Percentiles rank a stretch among this genome's conserved stretches.
Conservation (phyloP, 2,888 invertebrate species). For the Cryptocephalus primarius region DNA sequence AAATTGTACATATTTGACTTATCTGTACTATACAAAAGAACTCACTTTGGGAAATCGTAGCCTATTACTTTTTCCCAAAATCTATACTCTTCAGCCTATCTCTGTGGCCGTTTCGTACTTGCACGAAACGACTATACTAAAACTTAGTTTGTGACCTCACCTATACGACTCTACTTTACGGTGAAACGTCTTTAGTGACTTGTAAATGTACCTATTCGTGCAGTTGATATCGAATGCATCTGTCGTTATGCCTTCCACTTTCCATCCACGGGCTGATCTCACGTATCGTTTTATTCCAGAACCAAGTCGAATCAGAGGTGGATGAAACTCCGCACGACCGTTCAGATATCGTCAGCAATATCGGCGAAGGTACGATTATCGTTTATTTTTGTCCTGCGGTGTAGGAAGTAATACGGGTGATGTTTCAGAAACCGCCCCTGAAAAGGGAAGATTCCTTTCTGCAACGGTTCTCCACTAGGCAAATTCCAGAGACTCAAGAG, state of each 20-base stretch:
- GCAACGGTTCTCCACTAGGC: conserved; percentile 86
- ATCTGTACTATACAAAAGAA: too few species aligned
- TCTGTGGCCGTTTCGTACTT: too few species aligned
- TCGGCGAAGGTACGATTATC: conserved; percentile 47
- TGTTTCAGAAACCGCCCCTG: conserved; percentile 60
- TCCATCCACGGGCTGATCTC: conserved; percentile 7
- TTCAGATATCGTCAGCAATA: conserved; percentile 81
- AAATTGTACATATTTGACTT: too few species aligned
- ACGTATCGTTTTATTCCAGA: conserved; percentile 42
- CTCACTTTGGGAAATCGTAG: too few species aligned
- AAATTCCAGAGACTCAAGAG: conserved; percentile 79
- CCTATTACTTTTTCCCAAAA: too few species aligned
- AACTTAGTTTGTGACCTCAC: too few species aligned
- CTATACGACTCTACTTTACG: too few species aligned
- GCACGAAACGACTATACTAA: too few species aligned
- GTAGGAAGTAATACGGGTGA: neutral
- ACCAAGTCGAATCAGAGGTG: conserved; percentile 91
- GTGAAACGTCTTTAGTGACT: too few species aligned
- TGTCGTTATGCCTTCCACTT: conserved; percentile 1
- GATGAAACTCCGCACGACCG: conserved; percentile 91
- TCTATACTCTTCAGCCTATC: too few species aligned
- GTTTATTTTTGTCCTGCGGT: neutral
- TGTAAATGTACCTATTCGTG: too few species aligned
- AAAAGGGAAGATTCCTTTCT: conserved; percentile 90
- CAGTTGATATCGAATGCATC: conserved; percentile 3